Evolutionary conservation across 2,797 vertebrate species (phyloP).

Genomic region (Knipowitschia caucasica): DNA sequence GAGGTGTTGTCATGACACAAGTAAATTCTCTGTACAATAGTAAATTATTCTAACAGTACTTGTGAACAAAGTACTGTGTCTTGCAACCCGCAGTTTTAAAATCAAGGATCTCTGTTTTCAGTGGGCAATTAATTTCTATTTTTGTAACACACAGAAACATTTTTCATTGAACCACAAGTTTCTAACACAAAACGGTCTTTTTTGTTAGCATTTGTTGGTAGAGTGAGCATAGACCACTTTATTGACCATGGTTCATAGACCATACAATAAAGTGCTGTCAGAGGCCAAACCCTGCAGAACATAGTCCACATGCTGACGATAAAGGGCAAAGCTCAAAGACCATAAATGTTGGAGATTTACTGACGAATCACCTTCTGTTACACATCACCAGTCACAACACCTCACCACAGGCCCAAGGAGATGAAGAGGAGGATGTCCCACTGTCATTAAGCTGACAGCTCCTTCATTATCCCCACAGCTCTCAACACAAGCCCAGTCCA

Average conservation of each 20-base stretch:
- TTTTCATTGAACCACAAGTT: no score
- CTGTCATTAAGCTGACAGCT: slow-evolving; percentile 78
- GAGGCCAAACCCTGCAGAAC: slow-evolving; percentile 6
- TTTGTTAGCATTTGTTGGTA: no score
- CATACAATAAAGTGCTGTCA: neutral
- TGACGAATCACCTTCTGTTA: slow-evolving; percentile 7
- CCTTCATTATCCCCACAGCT: slow-evolving; percentile 78
- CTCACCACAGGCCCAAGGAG: neutral
- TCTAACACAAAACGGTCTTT: no score
- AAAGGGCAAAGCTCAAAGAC: slow-evolving; percentile 20
- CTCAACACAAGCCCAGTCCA: slow-evolving; percentile 63
- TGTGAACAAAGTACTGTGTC: no score
- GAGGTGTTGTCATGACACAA: no score
- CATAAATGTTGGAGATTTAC: slow-evolving; percentile 37
- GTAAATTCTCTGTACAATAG: no score
- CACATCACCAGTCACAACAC: neutral
- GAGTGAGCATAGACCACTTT: no score
- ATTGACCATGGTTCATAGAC: neutral
- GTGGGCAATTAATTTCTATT: no score
- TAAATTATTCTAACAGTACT: no score
- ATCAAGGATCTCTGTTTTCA: no score
- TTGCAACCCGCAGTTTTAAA: no score
- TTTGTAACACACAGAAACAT: no score
- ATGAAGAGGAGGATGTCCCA: slow-evolving; percentile 57
- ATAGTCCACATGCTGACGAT: slow-evolving; percentile 54